Conservation (phyloP, 2,888 invertebrate genomes). For the Cecidostiba fungosa region DNA sequence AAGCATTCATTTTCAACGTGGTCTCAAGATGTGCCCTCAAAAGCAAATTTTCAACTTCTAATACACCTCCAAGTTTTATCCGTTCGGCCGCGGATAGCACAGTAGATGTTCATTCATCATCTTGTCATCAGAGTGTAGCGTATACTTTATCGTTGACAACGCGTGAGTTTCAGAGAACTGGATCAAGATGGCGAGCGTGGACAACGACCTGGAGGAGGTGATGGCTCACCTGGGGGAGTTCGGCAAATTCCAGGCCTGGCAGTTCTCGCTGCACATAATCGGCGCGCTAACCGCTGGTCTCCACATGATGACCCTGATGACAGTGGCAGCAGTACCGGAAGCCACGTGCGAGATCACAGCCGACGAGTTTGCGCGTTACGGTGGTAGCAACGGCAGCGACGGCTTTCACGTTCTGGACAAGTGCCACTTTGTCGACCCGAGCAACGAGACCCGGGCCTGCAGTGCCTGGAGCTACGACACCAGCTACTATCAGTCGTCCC, state of each 20-base stretch:
- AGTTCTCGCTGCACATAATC: slow-evolving; percentile 89
- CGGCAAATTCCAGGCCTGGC: slow-evolving; percentile 90
- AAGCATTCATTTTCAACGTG: no score
- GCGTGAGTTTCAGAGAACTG: background rate
- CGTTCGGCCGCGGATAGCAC: no score
- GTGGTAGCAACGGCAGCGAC: background rate
- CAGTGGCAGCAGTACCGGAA: slow-evolving; percentile 88
- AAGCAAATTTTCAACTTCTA: no score
- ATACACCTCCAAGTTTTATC: no score
- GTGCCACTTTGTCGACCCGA: slow-evolving; percentile 81
- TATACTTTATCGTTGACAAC: background rate
- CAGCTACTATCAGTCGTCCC: slow-evolving; percentile 87
- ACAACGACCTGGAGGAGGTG: slow-evolving; percentile 74
- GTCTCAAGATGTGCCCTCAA: no score
- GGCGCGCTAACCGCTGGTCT: slow-evolving; percentile 90
- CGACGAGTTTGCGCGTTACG: background rate
- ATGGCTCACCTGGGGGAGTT: slow-evolving; percentile 85
- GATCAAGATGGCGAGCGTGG: slow-evolving; percentile 70
- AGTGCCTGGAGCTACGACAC: slow-evolving; percentile 87
- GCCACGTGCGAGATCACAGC: slow-evolving; percentile 81
- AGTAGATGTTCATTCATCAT: no score
- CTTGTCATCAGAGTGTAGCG: no score
- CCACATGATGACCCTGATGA: slow-evolving; percentile 91
- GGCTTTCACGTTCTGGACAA: slow-evolving; percentile 79
- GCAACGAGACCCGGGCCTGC: slow-evolving; percentile 80